Evolutionary conservation across 2,888 invertebrate genomes (phyloP), one percentile per base, ranked within the genome.

Genomic region (Epistrophella euchroma): DNA sequence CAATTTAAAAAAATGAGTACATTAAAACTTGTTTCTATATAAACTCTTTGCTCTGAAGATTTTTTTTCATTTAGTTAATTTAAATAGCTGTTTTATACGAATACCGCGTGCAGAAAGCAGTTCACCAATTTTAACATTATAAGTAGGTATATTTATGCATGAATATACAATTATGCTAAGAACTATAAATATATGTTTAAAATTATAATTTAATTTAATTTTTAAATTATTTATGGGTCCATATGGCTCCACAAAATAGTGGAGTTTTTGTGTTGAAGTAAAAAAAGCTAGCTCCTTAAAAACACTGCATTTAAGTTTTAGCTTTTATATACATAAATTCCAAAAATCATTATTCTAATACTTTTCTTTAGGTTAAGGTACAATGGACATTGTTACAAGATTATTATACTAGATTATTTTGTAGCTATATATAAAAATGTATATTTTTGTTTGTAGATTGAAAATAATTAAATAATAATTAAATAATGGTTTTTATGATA

Each of bases 351-450:
- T 32, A 28, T 28, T 52, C n/a, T 73, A 75, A 85, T 85, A 76
- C 70, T 76, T 70, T 80, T 68, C 2, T 15, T 79, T 80, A 77
- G 80, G 73, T 85, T 85, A 77, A 85, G 85, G 85, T 85, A 85
- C 85, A 80, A 77, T 85, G 85, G 85, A 85, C 85, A 85, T 85
- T 80, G 4, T 78, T n/a, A 25, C 50, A 60, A 72, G 22, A 66
- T 35, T 56, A 52, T 43, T 22, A 22, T 15, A 50, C 17, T 43
- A 32, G 13, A 32, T 28, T 17, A 25, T 13, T 17, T 6, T 35
- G 35, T 19, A 37, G 1, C 0, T n/a, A 28, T 28, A 64, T 62
- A 45, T 64, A n/a, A 64, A 64, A 45, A 28, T 28, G n/a, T 43
- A 10, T 25, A 7, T 40, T n/a, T 58, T 40, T 60, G 15, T 43